A percentile compares a stretch with the other conserved stretches of the same genome.
Conservation (phyloP, 2,113 vertebrate genomes). For the Elaphurus davidianus region DNA sequence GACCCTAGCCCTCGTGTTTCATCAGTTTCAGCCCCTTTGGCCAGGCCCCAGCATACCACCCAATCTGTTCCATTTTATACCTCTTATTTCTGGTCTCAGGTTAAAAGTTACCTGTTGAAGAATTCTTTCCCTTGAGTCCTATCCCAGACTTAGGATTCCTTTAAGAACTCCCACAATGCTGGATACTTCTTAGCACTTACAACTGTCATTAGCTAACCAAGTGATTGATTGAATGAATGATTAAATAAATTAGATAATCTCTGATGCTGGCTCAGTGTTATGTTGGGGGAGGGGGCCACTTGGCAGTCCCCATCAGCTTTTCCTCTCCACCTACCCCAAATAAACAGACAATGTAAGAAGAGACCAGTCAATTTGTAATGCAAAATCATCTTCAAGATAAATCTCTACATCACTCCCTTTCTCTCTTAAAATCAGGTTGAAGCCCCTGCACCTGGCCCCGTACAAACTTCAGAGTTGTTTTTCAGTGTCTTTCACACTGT, state of each 20-base stretch:
- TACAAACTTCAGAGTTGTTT: background rate
- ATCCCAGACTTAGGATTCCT: background rate
- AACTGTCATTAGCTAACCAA: background rate
- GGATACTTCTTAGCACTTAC: background rate
- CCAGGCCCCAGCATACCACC: background rate
- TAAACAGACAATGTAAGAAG: background rate
- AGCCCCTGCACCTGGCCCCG: background rate
- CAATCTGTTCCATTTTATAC: background rate
- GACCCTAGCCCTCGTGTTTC: accelerated
- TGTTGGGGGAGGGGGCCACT: background rate
- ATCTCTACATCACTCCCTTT: background rate
- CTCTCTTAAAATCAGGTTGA: background rate
- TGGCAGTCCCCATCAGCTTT: background rate
- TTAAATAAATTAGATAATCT: background rate
- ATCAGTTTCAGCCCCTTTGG: background rate
- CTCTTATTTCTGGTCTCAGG: background rate
- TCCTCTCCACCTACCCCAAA: background rate
- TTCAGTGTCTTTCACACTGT: background rate
- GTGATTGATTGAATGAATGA: background rate
- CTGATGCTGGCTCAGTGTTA: background rate
- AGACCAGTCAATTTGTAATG: background rate
- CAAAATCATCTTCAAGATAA: background rate
- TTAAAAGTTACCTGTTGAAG: conserved; percentile 21
- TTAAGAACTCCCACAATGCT: background rate
- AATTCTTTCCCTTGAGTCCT: background rate